phyloP scores from a whole-genome alignment of 2,888 invertebrate genomes.

The Leptopilina syphax region DNA sequence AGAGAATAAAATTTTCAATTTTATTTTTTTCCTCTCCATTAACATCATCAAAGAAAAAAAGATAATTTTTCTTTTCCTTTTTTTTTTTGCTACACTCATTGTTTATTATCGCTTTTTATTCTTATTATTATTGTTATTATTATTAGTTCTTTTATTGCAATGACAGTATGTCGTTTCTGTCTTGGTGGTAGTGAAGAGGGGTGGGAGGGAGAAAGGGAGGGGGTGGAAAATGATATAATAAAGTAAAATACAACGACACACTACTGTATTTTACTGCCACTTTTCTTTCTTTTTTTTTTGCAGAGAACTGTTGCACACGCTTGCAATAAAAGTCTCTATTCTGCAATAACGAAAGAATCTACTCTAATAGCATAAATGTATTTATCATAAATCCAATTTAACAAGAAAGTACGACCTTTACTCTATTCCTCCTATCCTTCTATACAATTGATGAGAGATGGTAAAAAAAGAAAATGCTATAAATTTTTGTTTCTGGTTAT shows the following conservation, averaged over 20 bases:
- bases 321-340: slow-evolving; percentile 32
- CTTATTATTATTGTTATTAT: neutral
- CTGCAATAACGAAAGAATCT: slow-evolving; percentile 27
- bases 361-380: slow-evolving; percentile 24
- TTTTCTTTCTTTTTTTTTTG: neutral
- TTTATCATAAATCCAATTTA: slow-evolving; percentile 27
- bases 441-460: neutral
- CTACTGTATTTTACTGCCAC: slow-evolving; percentile 22
- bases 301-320: slow-evolving; percentile 24
- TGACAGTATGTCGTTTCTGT: neutral
- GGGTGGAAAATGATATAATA: slow-evolving; percentile 11
- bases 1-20: too few species aligned
- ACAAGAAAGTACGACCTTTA: neutral
- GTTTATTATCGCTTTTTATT: neutral
- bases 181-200: neutral
- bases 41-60: too few species aligned
- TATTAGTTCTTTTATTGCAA: neutral
- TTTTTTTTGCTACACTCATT: too few species aligned
- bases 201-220: neutral
- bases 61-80: too few species aligned
- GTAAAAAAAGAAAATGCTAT: neutral
- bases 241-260: slow-evolving; percentile 29
- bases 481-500: too few species aligned
- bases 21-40: too few species aligned
- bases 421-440: slow-evolving; percentile 4